Evolutionary conservation across 2,797 vertebrate species (phyloP), one percentile per base, ranked within the genome.

Genomic region (Pyrocephalus nanus): DNA sequence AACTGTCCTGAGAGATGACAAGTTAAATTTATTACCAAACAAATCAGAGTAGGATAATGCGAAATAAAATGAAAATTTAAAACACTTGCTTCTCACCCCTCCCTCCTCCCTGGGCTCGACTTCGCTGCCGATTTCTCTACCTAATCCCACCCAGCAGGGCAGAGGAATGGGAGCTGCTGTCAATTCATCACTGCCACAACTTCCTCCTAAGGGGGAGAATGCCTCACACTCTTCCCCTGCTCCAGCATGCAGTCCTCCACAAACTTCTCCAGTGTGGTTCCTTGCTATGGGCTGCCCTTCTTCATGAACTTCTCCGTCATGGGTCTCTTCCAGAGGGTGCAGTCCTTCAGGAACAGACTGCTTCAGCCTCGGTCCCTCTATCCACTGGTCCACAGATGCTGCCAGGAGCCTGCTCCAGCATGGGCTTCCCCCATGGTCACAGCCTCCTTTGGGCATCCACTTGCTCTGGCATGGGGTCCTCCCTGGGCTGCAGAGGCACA

Each of bases 131-230:
- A 30, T 51, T 75, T 79, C n/a, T 79, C n/a, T n/a, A 6, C 12
- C 4, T 74, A 8, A 27, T 65, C 6, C 21, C 9, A 23, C 7
- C 0, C 3, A 42, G 20, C 2, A 5, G 15, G 6, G 2, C n/a
- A 65, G 22, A 18, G 23, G 11, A 8, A 27, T 8, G 6, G 29
- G 36, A 62, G 8, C n/a, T 51, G 38, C n/a, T 60, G 25, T 58
- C 29, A 77, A 17, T 40, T 71, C 10, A 23, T 40, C 45, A 27
- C 30, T 58, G 25, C 30, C 15, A 11, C 45, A 53, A 6, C n/a
- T 58, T 77, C 18, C 38, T 65, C 12, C 15, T 53, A 21, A 40
- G 12, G 9, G 7, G 17, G n/a, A 53, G 62, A 3, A 40, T 9
- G 43, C 5, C 25, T 34, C n/a, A 45, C 9, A 22, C 20, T 22